phyloP scores from a whole-genome alignment of 2,113 vertebrate species.

The Corvus hawaiiensis region DNA sequence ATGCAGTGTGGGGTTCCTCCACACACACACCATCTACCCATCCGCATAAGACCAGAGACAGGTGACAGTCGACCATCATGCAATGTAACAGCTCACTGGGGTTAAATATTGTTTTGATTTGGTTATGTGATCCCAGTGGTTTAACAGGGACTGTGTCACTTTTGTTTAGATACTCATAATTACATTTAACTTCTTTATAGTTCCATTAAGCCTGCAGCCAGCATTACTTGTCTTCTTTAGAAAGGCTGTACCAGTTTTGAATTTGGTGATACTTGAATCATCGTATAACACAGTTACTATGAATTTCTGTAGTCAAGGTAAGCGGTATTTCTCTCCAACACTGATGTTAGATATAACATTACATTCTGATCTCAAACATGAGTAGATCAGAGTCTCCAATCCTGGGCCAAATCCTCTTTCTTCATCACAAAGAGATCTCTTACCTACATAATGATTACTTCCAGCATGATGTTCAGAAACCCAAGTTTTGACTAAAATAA shows the following conservation, averaged over 20 bases:
- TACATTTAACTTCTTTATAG: not conserved
- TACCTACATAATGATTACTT: not conserved
- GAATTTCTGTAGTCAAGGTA: not conserved
- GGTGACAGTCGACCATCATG: rapidly evolving
- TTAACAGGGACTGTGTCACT: not conserved
- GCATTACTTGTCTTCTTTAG: not conserved
- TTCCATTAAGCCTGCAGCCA: not conserved
- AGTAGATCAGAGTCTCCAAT: not conserved
- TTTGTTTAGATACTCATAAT: not conserved
- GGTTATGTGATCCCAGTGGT: not conserved
- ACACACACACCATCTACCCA: not conserved
- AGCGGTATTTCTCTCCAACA: not conserved
- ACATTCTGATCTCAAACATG: not conserved
- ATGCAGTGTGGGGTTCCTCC: not conserved
- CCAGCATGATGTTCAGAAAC: not conserved
- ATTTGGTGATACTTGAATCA: not conserved
- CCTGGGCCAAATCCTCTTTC: not conserved
- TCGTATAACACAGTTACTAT: not conserved
- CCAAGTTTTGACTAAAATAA: not conserved
- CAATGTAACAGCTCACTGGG: not conserved
- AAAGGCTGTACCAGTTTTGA: not conserved
- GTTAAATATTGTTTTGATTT: not conserved
- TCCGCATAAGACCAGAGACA: not conserved
- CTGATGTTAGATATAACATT: not conserved
- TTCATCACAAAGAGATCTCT: not conserved